phyloP scores from a whole-genome alignment of 2,797 vertebrate species.

The Pipistrellus kuhlii region DNA sequence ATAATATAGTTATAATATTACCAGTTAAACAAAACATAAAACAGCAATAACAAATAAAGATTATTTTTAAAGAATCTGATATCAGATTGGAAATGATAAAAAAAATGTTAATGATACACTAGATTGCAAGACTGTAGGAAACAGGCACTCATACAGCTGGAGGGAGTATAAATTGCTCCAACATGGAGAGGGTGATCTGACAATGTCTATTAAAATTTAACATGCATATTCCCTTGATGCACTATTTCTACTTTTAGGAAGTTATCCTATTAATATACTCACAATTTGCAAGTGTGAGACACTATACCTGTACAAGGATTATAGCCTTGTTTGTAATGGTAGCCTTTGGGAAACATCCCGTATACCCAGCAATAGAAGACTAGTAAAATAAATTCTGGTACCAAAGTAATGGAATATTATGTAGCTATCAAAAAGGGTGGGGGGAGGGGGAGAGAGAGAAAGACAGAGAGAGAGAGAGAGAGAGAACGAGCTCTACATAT shows the following conservation, averaged over 20 bases:
- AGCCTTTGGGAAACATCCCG: neutral
- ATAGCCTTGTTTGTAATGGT: neutral
- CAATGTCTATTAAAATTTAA: neutral
- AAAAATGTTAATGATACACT: neutral
- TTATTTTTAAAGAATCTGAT: slow-evolving; percentile 52
- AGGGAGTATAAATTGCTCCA: neutral
- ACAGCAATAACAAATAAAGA: slow-evolving; percentile 12
- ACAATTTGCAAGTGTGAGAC: slow-evolving; percentile 14
- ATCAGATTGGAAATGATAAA: slow-evolving; percentile 22
- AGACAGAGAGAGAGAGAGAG: too few relatives aligned
- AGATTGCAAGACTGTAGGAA: neutral
- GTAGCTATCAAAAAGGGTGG: neutral
- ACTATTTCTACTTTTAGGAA: slow-evolving; percentile 7
- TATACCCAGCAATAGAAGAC: neutral
- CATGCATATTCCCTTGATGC: neutral
- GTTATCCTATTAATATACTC: neutral
- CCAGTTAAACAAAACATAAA: neutral
- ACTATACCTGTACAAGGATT: neutral
- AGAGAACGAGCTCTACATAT: too few relatives aligned
- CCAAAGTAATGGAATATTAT: too few relatives aligned
- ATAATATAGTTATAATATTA: slow-evolving; percentile 1
- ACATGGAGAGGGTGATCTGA: neutral
- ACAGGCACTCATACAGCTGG: neutral
- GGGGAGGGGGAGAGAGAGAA: too few relatives aligned
- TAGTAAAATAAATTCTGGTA: neutral